These are phyloP conservation scores for Oncorhynchus kisutch DNA, from an alignment of 2,113 vertebrate genomes.

Conservation along the genomic window DNA sequence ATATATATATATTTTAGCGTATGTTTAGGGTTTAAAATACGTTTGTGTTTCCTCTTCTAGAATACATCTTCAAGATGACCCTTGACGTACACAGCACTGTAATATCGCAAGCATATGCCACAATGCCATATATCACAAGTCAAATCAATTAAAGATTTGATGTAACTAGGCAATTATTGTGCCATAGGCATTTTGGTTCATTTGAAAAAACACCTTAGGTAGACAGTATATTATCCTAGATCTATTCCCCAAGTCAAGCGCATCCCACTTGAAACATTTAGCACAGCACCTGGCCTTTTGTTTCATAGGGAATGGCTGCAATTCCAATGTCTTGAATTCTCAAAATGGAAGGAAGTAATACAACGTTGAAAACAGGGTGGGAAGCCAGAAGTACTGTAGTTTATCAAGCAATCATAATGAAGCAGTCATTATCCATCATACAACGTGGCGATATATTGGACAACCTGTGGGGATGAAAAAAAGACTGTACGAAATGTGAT, in stretches of 20 bases:
- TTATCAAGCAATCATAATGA: too few species aligned
- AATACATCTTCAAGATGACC: conserved; percentile 25
- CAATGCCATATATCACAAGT: conserved; percentile 42
- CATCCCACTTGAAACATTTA: conserved; percentile 37
- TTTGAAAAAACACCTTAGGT: conserved; percentile 25
- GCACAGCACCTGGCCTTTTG: conserved; percentile 6
- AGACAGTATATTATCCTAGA: conserved; percentile 16
- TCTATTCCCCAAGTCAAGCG: conserved; percentile 3
- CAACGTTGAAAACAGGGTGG: too few species aligned
- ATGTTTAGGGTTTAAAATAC: too few species aligned
- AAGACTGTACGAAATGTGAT: too few species aligned
- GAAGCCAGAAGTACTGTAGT: too few species aligned
- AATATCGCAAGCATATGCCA: not conserved
- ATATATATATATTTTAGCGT: too few species aligned
- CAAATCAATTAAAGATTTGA: conserved; percentile 41
- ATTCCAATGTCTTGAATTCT: not conserved
- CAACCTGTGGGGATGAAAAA: too few species aligned
- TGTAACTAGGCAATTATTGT: conserved; percentile 57
- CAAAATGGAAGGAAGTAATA: too few species aligned
- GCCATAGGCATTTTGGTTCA: conserved; percentile 27
- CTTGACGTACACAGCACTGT: conserved; percentile 26
- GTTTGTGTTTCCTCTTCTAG: conserved; percentile 37
- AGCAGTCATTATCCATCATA: too few species aligned
- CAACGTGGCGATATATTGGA: too few species aligned
- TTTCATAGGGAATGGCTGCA: conserved; percentile 5